Conservation (phyloP, 2,113 vertebrate species). For the Potamarius usumacintae region DNA sequence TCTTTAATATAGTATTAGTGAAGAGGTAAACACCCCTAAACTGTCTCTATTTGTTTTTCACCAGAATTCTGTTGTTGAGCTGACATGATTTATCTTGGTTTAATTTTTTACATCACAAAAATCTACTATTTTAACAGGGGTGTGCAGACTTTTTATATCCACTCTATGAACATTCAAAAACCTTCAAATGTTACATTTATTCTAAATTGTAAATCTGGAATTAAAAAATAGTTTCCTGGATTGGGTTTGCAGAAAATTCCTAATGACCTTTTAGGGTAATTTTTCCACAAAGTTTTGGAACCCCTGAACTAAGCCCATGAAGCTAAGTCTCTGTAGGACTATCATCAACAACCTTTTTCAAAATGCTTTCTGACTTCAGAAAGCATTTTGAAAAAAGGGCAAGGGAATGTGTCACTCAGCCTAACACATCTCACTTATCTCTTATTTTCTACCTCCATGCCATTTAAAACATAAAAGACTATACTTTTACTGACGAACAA, state of each 20-base stretch:
- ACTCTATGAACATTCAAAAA: not conserved
- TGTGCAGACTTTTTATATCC: not conserved
- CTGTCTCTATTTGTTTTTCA: not conserved
- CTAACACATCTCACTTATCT: not conserved
- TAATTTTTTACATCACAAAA: not conserved
- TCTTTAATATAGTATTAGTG: not conserved
- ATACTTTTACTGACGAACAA: not conserved
- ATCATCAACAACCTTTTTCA: too few relatives aligned
- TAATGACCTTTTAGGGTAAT: not conserved
- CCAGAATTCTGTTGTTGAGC: not conserved
- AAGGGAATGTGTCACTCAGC: not conserved
- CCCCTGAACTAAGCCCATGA: not conserved
- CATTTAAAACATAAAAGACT: not conserved
- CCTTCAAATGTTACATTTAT: not conserved
- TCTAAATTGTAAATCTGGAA: not conserved
- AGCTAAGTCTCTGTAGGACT: not conserved
- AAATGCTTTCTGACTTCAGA: not conserved
- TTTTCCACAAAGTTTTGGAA: not conserved
- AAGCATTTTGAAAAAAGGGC: not conserved
- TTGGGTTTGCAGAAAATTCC: not conserved
- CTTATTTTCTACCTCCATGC: not conserved
- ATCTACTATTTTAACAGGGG: not conserved
- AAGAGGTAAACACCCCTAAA: not conserved
- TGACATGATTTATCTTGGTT: not conserved
- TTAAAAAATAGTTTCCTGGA: not conserved